Evolutionary conservation across 2,888 invertebrate species (phyloP), one percentile per base, ranked within the genome.

Genomic region (Nymphalis c-album): DNA sequence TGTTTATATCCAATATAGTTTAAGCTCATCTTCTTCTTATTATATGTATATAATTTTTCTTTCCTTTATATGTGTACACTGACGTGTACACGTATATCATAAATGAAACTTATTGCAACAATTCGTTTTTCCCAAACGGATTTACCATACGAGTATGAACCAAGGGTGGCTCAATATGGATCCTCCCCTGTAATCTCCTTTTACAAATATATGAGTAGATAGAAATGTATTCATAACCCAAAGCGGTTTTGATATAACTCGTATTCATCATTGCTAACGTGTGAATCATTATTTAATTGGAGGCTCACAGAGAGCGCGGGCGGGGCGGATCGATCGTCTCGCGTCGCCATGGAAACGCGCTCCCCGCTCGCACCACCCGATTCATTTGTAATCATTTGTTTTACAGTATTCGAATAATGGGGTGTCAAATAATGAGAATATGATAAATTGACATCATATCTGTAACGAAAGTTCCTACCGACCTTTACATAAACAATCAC

Each of bases 301-400:
- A 85, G 85, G 83, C 81, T 81, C 72, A 77, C 72, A 75, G 80
- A 77, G 83, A 67, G 77, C 70, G 79, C 70, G 81, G 76, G 80
- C 74, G 72, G 79, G 76, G 75, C 75, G 80, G 85, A 91, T 91
- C 91, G 91, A 91, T 91, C 90, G 90, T 88, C 91, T 87, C 87
- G 78, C 81, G 89, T 89, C 79, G 81, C 84, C 83, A 88, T 88
- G 85, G 80, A 83, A 80, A 90, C 88, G 82, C 77, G 66, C 78
- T 75, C 78, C 77, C 77, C 76, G 75, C 76, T 76, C 77, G 68
- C 82, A 74, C 75, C 79, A 78, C 75, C 84, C 81, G 84, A 87
- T 90, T 89, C 91, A 91, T 91, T 91, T 91, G 91, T 91, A 88
- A 91, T 91, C 91, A 90, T 92, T 92, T 92, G 91, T 91, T 92